Base-by-base conservation (phyloP, 2,888 invertebrate genomes). In the Chaetoderma sp. region DNA sequence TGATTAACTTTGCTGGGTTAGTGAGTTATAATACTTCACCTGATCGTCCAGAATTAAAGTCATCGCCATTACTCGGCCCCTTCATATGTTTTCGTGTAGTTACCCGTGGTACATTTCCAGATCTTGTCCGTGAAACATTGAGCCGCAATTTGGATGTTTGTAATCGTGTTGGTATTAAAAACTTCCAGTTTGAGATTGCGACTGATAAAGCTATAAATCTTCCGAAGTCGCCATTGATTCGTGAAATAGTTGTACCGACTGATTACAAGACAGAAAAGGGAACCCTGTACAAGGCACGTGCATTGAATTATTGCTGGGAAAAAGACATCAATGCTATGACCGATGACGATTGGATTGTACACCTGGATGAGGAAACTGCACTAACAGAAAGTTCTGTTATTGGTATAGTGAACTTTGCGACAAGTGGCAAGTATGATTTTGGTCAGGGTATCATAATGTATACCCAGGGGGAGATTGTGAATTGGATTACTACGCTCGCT, bases 61-160 rank as follows among this genome's bases (percentile, higher is more conserved):
- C 55, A 39, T 60, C 52, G 10, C 66, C 64, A 39, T 50, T 66
- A 27, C 60, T 70, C 10, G 68, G 70, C 33, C 77, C 77, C 10
- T 77, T 76, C 23, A 70, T 77, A 8, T 77, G 77, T 63, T 76
- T 77, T 50, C 60, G 77, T n/a, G 74, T 77, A 8, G 77, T 77
- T 4, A 77, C 77, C 0, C 60, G 71, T 27, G 77, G 77, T 18
- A 73, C 73, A 8, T 74, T 71, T 62, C 75, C 76, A 6, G 72
- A 74, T n/a, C 67, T 77, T 39, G 76, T 77, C 4, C 73, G 69
- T 54, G 73, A 73, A 58, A 77, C 73, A 68, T 69, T 73, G n/a
- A 64, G 71, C 32, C 64, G 73, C 50, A 78, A 79, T 68, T 66
- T 77, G 10, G 74, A 75, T 33, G 63, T 73, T 4, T 78, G 78